These are phyloP conservation scores for Apamea sordens DNA, from an alignment of 2,888 invertebrate species.

Conservation along the genomic window DNA sequence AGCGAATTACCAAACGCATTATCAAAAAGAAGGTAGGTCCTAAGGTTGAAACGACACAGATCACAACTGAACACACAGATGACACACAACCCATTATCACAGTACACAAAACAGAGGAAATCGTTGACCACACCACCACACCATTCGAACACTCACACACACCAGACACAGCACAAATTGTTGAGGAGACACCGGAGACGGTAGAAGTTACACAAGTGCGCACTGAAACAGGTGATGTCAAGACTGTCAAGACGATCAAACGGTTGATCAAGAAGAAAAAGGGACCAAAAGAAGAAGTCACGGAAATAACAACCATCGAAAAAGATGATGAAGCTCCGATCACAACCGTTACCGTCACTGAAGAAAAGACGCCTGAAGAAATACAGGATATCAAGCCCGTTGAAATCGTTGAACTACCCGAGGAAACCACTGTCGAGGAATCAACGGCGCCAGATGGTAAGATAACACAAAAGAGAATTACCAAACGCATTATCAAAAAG, in stretches of 20 bases:
- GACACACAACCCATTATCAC: background rate
- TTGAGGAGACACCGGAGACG: background rate
- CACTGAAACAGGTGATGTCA: background rate
- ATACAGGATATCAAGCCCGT: background rate
- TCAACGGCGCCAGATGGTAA: background rate
- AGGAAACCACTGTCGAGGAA: background rate
- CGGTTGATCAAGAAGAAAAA: background rate
- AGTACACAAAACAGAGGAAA: constrained; percentile 2
- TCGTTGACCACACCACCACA: background rate
- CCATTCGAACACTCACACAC: background rate
- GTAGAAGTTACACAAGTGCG: background rate
- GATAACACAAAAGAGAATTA: fast-evolving
- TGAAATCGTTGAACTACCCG: background rate
- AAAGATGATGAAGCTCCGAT: background rate
- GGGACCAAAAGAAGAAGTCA: background rate
- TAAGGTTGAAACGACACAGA: background rate
- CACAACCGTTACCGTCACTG: background rate
- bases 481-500: background rate
- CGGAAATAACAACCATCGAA: background rate
- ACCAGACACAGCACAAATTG: background rate
- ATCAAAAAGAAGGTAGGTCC: constrained; percentile 9
- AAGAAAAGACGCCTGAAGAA: background rate
- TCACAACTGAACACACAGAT: background rate
- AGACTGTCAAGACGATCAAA: background rate
- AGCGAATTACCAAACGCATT: fast-evolving